Conservation (phyloP, 2,113 vertebrate species). For the Misgurnus anguillicaudatus region DNA sequence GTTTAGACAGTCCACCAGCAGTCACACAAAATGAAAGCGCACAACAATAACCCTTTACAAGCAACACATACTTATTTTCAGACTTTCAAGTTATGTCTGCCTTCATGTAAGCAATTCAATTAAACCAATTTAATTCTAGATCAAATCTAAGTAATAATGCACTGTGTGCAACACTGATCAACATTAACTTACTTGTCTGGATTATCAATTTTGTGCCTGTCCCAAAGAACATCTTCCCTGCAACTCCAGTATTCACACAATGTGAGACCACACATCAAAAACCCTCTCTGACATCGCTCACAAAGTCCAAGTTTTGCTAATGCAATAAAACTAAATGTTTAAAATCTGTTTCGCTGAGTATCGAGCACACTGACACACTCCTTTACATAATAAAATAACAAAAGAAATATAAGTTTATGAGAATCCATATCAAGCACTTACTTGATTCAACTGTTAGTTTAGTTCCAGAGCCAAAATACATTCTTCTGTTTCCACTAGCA, state of each 20-base stretch:
- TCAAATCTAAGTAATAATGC: not conserved
- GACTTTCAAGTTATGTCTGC: not conserved
- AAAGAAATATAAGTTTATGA: not conserved
- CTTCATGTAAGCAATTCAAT: not conserved
- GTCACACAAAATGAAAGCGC: slow-evolving; percentile 20
- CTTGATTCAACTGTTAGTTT: slow-evolving; percentile 50
- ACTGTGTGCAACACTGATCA: not conserved
- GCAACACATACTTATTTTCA: not conserved
- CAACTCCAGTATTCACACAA: slow-evolving; percentile 43
- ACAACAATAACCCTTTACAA: not conserved
- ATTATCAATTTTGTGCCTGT: slow-evolving; percentile 32
- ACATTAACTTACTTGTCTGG: slow-evolving; percentile 14
- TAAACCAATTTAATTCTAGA: not conserved
- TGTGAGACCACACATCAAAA: slow-evolving; percentile 8
- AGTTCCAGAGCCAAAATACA: slow-evolving; percentile 50
- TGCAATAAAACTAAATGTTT: not conserved
- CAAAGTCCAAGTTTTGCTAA: not conserved
- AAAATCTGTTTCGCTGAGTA: not conserved
- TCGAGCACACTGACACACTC: not conserved
- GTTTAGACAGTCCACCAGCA: not conserved
- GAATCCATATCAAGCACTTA: slow-evolving; percentile 32
- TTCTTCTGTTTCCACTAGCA: slow-evolving; percentile 36
- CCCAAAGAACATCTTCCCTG: slow-evolving; percentile 27
- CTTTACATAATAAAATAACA: not conserved
- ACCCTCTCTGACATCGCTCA: not conserved